A percentile compares a stretch with the other conserved stretches of the same genome.
Conservation (phyloP, 1,140 invertebrate species). For the Mactra quadrangularis region DNA sequence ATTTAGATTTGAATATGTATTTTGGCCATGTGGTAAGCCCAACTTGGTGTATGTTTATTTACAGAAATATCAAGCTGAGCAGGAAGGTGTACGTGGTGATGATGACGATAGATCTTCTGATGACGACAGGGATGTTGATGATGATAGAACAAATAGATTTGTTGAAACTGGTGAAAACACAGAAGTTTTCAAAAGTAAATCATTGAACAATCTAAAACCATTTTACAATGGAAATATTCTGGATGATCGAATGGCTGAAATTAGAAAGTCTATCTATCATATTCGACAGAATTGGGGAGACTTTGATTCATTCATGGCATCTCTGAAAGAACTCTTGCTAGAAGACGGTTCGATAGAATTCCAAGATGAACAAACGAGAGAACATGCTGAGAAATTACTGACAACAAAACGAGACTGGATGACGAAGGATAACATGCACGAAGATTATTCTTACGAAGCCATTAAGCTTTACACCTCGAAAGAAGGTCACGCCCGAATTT, state of each 20-base stretch:
- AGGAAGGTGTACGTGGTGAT: neutral
- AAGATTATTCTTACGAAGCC: slow-evolving; percentile 44
- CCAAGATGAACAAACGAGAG: slow-evolving; percentile 11
- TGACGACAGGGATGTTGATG: slow-evolving; percentile 6
- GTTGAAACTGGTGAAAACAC: slow-evolving; percentile 37
- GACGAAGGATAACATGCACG: neutral
- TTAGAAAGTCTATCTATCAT: slow-evolving; percentile 49
- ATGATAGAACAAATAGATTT: slow-evolving; percentile 36
- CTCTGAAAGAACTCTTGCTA: slow-evolving; percentile 16
- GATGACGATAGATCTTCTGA: slow-evolving; percentile 9
- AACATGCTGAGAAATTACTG: slow-evolving; percentile 9
- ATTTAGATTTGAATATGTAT: too few species aligned
- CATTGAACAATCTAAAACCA: slow-evolving; percentile 49
- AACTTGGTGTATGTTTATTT: too few species aligned
- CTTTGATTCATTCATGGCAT: slow-evolving; percentile 15
- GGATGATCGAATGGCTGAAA: slow-evolving; percentile 49
- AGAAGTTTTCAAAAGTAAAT: slow-evolving; percentile 53
- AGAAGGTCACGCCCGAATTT: slow-evolving; percentile 59
- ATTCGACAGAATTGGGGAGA: slow-evolving; percentile 58
- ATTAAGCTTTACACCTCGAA: slow-evolving; percentile 63
- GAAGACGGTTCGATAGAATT: slow-evolving; percentile 19
- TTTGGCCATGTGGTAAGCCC: too few species aligned
- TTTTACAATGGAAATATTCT: slow-evolving; percentile 48
- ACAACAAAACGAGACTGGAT: slow-evolving; percentile 40
- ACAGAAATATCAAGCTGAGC: neutral